Base-by-base conservation (phyloP, 2,888 invertebrate species). In the Drosophila pseudotalamancana region DNA sequence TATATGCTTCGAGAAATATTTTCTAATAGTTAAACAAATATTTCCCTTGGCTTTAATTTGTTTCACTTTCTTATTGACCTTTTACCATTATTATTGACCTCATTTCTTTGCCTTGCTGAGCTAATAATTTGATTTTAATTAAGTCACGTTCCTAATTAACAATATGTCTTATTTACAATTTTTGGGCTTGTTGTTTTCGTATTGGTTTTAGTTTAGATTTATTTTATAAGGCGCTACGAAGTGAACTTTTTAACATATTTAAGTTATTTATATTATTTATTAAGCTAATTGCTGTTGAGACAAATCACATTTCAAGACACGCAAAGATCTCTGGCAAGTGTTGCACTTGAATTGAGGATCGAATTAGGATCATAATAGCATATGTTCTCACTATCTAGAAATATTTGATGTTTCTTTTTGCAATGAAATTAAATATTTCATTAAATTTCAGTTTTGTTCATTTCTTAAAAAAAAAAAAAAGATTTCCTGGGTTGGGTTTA, bases 141-240 rank as follows among this genome's bases (percentile, higher is more conserved):
- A 77, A 81, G 77, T 62, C 54, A 74, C 71, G 81, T 81, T 81
- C 81, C 81, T 81, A 87, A 63, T 78, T 78, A 75, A 74, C 46
- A 60, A 21, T 27, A 37, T 27, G 9, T 55, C 51, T 46, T 27
- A 60, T 51, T 40, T 50, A 19, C 49, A 32, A 46, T 32, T 60
- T 46, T 61, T 59, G 63, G 74, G 74, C 53, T 62, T 48, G 25
- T 64, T 27, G 23, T 59, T 63, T 32, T 54, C 19, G 16, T 50
- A 39, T 39, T 29, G 80, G 72, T 63, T 37, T 45, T 72, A 49
- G 64, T 39, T 21, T 40, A 55, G 46, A 66, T 57, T 55, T 63
- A 75, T 71, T 64, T 29, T 18, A 11, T 49, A 59, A 57, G 39
- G 87, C 81, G 81, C 81, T 81, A 81, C 81, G 72, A 85, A 62